These are phyloP conservation scores for Ormyrus nitidulus DNA, from an alignment of 2,888 invertebrate genomes.

Conservation along the genomic window DNA sequence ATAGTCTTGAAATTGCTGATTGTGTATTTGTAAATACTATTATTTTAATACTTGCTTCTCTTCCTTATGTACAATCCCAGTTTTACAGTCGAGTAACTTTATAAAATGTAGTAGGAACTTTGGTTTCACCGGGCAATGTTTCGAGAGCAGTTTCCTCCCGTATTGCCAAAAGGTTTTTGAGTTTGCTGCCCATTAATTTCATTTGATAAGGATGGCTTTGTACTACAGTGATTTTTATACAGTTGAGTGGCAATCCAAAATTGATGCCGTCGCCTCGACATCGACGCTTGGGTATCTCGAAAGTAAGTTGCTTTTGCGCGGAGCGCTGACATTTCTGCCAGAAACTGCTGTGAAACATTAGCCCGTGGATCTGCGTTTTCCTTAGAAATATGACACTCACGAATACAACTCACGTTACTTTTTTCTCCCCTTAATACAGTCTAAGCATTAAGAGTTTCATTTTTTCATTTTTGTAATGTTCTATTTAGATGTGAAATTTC, in stretches of 20 bases:
- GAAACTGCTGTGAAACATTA: conserved; percentile 75
- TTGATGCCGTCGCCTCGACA: conserved; percentile 44
- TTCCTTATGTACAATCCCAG: conserved; percentile 72
- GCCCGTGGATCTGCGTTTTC: conserved; percentile 75
- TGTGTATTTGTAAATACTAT: conserved; percentile 71
- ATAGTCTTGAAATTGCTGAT: conserved; percentile 70
- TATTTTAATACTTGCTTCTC: conserved; percentile 67
- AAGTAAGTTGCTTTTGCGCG: conserved; percentile 57
- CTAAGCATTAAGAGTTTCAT: conserved; percentile 60
- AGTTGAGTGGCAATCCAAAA: conserved; percentile 55
- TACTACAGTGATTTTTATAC: conserved; percentile 58
- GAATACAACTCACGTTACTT: conserved; percentile 69
- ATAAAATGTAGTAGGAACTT: conserved; percentile 80
- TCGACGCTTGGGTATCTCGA: conserved; percentile 50
- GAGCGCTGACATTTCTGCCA: conserved; percentile 65
- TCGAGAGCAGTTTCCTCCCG: conserved; percentile 73
- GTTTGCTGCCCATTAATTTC: conserved; percentile 54
- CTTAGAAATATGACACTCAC: conserved; percentile 75
- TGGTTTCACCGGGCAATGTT: conserved; percentile 79
- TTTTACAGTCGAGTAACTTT: conserved; percentile 74
- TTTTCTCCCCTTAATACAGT: conserved; percentile 63
- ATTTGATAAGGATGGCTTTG: conserved; percentile 51
- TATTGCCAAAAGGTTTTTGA: conserved; percentile 53
- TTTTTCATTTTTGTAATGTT: conserved; percentile 54
- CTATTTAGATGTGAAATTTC: conserved; percentile 64